Conservation (phyloP, 2,113 vertebrate species). For the Apus apus region DNA sequence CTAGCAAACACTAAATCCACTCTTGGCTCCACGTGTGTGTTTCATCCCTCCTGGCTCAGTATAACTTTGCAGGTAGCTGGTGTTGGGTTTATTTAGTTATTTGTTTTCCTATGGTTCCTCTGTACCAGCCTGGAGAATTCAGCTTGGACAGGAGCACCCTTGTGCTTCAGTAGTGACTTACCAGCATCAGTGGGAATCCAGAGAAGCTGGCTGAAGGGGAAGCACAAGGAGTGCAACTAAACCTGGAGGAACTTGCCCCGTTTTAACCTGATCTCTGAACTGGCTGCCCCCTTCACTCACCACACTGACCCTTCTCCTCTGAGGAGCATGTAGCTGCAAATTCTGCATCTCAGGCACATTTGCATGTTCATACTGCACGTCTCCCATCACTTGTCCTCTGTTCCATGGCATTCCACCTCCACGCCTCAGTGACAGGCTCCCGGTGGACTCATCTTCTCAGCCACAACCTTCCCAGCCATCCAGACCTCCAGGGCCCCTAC, state of each 20-base stretch:
- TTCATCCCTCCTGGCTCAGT: not conserved
- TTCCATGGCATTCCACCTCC: not conserved
- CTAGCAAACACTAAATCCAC: not conserved
- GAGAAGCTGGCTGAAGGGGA: not conserved
- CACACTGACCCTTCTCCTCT: not conserved
- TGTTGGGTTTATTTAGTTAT: not conserved
- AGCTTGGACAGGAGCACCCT: not conserved
- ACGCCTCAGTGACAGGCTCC: not conserved
- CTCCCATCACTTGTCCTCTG: not conserved
- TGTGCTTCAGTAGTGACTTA: not conserved
- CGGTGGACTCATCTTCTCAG: not conserved
- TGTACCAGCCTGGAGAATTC: not conserved
- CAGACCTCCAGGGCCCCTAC: not conserved
- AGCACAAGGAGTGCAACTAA: rapidly evolving
- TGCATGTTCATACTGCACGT: too few species aligned
- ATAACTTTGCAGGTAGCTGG: not conserved
- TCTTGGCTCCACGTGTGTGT: not conserved
- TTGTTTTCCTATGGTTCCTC: not conserved
- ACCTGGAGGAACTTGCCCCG: not conserved
- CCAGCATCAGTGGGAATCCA: not conserved
- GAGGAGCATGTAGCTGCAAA: not conserved
- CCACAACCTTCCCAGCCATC: not conserved
- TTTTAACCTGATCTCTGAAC: not conserved
- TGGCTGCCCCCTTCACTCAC: not conserved
- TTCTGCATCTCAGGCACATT: not conserved